Evolutionary conservation across 2,888 invertebrate species (phyloP).

Genomic region (Diaperis boleti): DNA sequence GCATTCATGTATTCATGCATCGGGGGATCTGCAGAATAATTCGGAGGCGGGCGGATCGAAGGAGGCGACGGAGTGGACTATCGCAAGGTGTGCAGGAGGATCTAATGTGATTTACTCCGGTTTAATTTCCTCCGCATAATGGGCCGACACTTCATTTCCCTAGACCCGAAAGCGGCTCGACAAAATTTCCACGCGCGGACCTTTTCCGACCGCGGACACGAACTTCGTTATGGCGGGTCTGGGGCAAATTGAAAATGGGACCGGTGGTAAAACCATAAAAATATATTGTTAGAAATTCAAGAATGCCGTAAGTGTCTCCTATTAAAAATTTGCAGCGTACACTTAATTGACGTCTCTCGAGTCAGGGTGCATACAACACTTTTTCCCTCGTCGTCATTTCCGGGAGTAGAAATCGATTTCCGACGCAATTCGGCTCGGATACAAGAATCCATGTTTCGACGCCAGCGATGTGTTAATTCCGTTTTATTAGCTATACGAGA

Average conservation of each 20-base stretch:
- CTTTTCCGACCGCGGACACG: no score
- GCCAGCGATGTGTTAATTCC: constrained; percentile 12
- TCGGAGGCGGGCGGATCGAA: constrained; percentile 10
- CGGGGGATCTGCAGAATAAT: constrained; percentile 21
- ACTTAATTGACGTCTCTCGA: no score
- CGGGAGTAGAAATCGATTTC: background rate
- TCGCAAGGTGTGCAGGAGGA: constrained; percentile 42
- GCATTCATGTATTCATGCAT: constrained; percentile 29
- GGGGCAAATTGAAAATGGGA: no score
- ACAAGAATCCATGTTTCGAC: constrained; percentile 7
- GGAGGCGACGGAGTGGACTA: constrained; percentile 43
- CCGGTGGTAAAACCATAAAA: no score
- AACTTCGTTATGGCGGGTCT: constrained; percentile 5
- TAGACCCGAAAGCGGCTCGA: constrained; percentile 43
- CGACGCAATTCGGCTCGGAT: background rate
- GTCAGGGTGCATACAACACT: no score
- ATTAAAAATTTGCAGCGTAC: no score
- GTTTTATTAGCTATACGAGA: background rate
- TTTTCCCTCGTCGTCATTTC: no score
- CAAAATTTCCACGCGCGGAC: constrained; percentile 39
- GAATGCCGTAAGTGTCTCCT: no score
- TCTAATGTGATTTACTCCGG: constrained; percentile 50
- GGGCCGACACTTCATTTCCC: constrained; percentile 51
- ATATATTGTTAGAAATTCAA: no score
- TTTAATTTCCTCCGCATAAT: constrained; percentile 54